Percentiles rank a stretch among this genome's conserved stretches.
Evolutionary conservation across 2,113 vertebrate genomes (phyloP).

Genomic region (Naja naja): DNA sequence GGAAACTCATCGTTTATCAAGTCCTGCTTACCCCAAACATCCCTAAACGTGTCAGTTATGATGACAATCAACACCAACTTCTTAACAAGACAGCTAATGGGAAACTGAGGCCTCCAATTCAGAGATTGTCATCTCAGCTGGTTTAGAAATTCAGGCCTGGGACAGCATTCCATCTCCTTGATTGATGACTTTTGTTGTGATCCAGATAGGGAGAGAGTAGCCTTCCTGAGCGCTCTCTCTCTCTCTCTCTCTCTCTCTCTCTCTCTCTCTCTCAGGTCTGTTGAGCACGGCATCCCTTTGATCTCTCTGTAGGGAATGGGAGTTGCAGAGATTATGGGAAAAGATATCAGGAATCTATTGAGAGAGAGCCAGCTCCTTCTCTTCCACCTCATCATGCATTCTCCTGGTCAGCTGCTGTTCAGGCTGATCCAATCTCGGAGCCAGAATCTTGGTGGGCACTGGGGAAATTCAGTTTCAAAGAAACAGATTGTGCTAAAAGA

Average conservation of each 20-base stretch:
- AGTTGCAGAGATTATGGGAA: not conserved
- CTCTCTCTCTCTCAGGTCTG: not conserved
- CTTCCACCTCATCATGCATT: not conserved
- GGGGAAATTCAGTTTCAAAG: not conserved
- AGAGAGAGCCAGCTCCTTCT: not conserved
- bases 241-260: too few relatives aligned
- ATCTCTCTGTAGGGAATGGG: not conserved
- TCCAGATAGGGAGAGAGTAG: not conserved
- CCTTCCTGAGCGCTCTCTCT: not conserved
- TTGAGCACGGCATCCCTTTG: not conserved
- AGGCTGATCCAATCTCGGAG: not conserved
- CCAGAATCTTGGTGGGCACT: not conserved
- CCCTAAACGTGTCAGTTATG: constrained; percentile 46
- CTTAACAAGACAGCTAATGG: constrained; percentile 47
- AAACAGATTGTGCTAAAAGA: not conserved
- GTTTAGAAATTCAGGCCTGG: constrained; percentile 1
- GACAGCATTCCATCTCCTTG: not conserved
- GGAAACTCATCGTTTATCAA: constrained; percentile 40
- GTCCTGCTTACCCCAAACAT: constrained; percentile 31
- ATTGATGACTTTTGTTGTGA: not conserved
- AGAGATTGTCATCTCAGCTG: not conserved
- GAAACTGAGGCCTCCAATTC: constrained; percentile 30
- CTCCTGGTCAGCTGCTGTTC: not conserved
- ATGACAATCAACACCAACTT: constrained; percentile 41
- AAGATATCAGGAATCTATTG: not conserved